Conservation (phyloP, 2,888 invertebrate genomes). For the Scaptomyza cyrtandrae region DNA sequence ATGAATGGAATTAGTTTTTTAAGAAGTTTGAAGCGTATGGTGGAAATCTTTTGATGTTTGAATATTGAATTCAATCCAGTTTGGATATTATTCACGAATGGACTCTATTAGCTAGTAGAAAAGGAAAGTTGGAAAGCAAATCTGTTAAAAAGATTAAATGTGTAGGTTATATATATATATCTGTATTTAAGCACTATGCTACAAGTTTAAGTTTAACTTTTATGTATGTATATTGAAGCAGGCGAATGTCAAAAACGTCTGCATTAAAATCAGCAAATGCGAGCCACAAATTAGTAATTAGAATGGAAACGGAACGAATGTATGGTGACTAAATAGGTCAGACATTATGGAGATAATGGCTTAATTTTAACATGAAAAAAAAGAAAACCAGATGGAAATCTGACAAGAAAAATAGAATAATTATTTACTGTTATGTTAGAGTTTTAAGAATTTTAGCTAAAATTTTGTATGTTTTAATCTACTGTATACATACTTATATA, state of each 20-base stretch:
- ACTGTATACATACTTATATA: conserved; percentile 66
- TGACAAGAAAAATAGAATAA: conserved; percentile 62
- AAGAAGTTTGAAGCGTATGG: conserved; percentile 18
- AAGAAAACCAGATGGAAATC: conserved; percentile 21
- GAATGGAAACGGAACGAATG: conserved; percentile 26
- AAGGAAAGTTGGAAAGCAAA: conserved; percentile 42
- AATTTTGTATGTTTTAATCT: conserved; percentile 80
- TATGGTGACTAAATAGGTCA: conserved; percentile 44
- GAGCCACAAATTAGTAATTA: conserved; percentile 67
- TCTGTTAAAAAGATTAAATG: conserved; percentile 43
- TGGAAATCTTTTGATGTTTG: conserved; percentile 34
- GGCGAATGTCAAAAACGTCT: conserved; percentile 51
- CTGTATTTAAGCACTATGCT: conserved; percentile 22
- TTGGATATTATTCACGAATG: conserved; percentile 15
- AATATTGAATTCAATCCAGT: conserved; percentile 38
- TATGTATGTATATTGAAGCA: conserved; percentile 44
- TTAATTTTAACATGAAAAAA: conserved; percentile 37
- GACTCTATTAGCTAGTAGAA: conserved; percentile 56
- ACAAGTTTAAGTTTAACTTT: conserved; percentile 44
- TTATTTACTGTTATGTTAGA: conserved; percentile 76
- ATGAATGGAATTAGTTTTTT: conserved; percentile 19
- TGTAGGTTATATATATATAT: conserved; percentile 45
- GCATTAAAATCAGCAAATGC: conserved; percentile 72
- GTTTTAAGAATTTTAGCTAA: conserved; percentile 78
- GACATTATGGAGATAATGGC: conserved; percentile 17